Evolutionary conservation across 2,797 vertebrate genomes (phyloP), one percentile per base, ranked within the genome.

Genomic region (Sphenodon punctatus): DNA sequence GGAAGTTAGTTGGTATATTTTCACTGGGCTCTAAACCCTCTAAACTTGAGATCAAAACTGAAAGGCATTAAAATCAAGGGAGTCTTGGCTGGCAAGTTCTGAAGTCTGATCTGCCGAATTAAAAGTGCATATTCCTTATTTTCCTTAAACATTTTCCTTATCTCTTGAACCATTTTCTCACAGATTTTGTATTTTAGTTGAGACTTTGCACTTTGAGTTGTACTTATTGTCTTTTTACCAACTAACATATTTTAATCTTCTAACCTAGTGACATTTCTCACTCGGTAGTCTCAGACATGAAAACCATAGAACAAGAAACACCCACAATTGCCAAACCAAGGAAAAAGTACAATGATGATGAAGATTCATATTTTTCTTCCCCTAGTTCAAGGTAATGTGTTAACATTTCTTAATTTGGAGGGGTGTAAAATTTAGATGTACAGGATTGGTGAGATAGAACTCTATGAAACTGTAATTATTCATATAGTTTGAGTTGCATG

Each of bases 281-380:
- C 87, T 99, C 98, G 0, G 97, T 98, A 32, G 87, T 94, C 7
- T 96, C 97, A 3, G 98, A 99, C 85, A 97, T 99, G 98, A 97
- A 98, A 82, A 98, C 95, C 8, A 99, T 99, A 75, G 96, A 98
- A 88, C 98, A 99, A 93, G 98, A 99, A 85, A 96, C 88, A 0
- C 98, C 98, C 1, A 65, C 85, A 11, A 27, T 89, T 66, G 58
- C 90, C 6, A 97, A 97, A 80, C 87, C 92, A 0, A 97, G 96
- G 78, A 96, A 89, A 17, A 96, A 96, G 19, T 96, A 95, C 17
- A 94, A 91, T 1, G 97, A 97, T 61, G 82, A 60, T 0, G 97
- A 97, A 0, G 97, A 97, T 51, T 86, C 92, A 0, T 95, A 95
- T 41, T 97, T 97, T 79, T 95, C 92, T 51, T 85, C 95, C 2